Percentiles rank a stretch among this genome's conserved stretches.
These are phyloP conservation scores for Coreius guichenoti DNA, from an alignment of 2,797 vertebrate genomes.

Conservation along the genomic window DNA sequence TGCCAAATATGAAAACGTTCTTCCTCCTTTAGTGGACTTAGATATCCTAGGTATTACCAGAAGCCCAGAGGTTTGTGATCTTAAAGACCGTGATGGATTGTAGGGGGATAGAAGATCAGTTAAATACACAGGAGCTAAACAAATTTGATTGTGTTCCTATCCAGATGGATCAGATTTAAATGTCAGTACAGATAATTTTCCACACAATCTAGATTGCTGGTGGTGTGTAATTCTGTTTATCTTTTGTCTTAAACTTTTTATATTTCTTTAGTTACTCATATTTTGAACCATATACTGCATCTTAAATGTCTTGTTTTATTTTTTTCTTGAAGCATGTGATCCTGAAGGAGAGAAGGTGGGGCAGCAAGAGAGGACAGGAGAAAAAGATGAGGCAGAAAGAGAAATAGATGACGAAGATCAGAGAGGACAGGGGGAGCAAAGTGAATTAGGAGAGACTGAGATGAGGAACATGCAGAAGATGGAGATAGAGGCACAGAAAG, in stretches of 20 bases:
- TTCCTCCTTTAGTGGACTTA: too few species aligned
- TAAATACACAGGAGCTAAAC: too few species aligned
- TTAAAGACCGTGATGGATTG: too few species aligned
- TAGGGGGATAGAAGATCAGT: too few species aligned
- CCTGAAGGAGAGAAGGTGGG: conserved; percentile 11
- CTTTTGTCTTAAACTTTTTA: neutral
- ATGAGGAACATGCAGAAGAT: neutral
- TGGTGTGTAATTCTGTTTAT: neutral
- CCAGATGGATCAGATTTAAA: neutral
- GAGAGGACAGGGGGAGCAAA: neutral
- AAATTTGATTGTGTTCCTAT: neutral
- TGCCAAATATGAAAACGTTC: too few species aligned
- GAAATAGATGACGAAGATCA: neutral
- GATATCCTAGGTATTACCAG: too few species aligned
- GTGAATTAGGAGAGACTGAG: conserved; percentile 2
- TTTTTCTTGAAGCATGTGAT: neutral
- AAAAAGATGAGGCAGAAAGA: neutral
- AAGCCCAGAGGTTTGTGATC: too few species aligned
- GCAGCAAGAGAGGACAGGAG: conserved; percentile 2
- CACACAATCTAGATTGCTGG: neutral
- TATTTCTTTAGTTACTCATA: neutral
- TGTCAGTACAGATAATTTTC: neutral
- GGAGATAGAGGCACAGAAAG: neutral
- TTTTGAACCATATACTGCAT: neutral
- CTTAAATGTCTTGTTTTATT: neutral